These are phyloP conservation scores for Seriola rivoliana DNA, from an alignment of 2,113 vertebrate genomes.

Conservation along the genomic window DNA sequence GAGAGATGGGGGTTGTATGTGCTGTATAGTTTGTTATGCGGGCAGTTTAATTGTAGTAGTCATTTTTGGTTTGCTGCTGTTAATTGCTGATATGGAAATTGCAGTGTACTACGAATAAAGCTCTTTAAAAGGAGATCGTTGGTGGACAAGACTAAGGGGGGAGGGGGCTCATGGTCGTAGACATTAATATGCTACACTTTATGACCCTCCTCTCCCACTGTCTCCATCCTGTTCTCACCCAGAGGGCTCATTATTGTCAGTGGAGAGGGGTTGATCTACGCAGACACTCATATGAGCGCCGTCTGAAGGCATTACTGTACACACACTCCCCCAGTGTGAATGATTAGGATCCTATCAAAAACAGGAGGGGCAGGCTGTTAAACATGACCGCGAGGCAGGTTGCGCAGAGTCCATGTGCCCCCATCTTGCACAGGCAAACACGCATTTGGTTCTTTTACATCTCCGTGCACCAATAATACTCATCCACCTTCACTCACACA, in stretches of 20 bases:
- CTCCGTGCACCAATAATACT: slow-evolving; percentile 51
- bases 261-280: slow-evolving; percentile 84
- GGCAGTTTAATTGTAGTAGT: slow-evolving; percentile 53
- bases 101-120: slow-evolving; percentile 35
- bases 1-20: not conserved
- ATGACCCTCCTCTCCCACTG: slow-evolving; percentile 54
- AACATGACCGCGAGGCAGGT: slow-evolving; percentile 76
- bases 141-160: slow-evolving; percentile 51
- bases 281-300: slow-evolving; percentile 89
- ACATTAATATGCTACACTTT: slow-evolving; percentile 66
- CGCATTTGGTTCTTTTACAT: slow-evolving; percentile 67
- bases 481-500: slow-evolving; percentile 69
- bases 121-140: slow-evolving; percentile 47
- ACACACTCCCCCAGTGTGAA: slow-evolving; percentile 87
- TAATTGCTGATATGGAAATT: slow-evolving; percentile 65
- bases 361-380: slow-evolving; percentile 82
- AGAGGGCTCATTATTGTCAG: slow-evolving; percentile 82
- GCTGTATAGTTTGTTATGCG: slow-evolving; percentile 35
- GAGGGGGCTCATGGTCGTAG: slow-evolving; percentile 30
- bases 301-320: slow-evolving; percentile 89
- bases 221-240: slow-evolving; percentile 64
- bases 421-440: slow-evolving; percentile 54
- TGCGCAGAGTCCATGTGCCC: slow-evolving; percentile 29
- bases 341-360: slow-evolving; percentile 90
- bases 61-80: slow-evolving; percentile 49